These are phyloP conservation scores for Dendroctonus valens DNA, from an alignment of 1,140 invertebrate species.

Conservation along the genomic window DNA sequence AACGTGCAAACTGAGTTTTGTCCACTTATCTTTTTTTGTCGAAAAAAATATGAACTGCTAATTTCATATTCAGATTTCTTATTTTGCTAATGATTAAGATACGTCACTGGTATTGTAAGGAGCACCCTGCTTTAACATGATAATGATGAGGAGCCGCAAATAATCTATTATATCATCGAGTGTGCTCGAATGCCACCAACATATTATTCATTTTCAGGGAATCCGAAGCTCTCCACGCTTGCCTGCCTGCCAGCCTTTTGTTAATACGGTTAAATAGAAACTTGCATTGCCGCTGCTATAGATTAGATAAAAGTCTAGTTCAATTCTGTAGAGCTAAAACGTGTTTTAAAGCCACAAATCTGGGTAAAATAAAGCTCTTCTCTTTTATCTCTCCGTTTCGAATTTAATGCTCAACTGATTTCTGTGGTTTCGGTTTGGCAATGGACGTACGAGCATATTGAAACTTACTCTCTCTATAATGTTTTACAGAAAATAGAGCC, in stretches of 20 bases:
- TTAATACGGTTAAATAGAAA: conserved; percentile 35
- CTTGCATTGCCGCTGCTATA: conserved; percentile 28
- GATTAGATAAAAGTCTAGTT: conserved; percentile 37
- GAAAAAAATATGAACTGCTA: too few species aligned
- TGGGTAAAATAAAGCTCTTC: conserved; percentile 33
- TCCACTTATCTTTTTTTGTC: too few species aligned
- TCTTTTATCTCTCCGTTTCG: conserved; percentile 30
- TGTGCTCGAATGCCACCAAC: conserved; percentile 26
- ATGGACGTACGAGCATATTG: conserved; percentile 19
- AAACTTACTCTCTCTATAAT: conserved; percentile 22
- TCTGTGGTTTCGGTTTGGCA: conserved; percentile 24
- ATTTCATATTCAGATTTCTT: too few species aligned
- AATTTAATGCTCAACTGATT: conserved; percentile 35
- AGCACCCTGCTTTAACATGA: too few species aligned
- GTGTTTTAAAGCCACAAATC: conserved; percentile 35
- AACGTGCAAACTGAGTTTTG: too few species aligned
- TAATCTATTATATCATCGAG: conserved; percentile 31
- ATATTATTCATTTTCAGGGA: conserved; percentile 31
- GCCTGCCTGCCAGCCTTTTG: conserved; percentile 33
- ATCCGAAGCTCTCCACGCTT: conserved; percentile 20
- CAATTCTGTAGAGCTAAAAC: conserved; percentile 34
- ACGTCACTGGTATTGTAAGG: too few species aligned
- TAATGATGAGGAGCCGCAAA: background rate
- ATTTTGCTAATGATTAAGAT: too few species aligned
- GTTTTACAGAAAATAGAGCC: conserved; percentile 20